A percentile compares a stretch with the other conserved stretches of the same genome.
phyloP scores from a whole-genome alignment of 2,113 vertebrate genomes.

The Sakesphorus luctuosus region DNA sequence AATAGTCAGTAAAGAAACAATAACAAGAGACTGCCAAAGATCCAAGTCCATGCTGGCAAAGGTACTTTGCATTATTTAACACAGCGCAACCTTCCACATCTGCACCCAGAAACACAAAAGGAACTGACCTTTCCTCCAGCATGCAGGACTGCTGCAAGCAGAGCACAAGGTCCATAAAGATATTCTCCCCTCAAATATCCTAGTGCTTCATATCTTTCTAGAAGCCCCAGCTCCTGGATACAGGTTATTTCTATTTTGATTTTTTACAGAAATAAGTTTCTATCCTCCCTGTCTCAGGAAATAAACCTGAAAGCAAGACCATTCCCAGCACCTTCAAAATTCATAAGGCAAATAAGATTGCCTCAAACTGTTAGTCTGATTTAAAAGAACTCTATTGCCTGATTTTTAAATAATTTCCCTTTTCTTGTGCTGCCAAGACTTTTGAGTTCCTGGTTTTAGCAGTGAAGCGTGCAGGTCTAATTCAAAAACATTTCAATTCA shows the following conservation, averaged over 20 bases:
- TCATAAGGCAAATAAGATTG: background rate
- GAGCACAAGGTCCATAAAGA: background rate
- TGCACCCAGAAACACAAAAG: background rate
- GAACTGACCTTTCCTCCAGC: background rate
- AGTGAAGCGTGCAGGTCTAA: background rate
- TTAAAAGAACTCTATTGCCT: background rate
- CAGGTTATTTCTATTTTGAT: background rate
- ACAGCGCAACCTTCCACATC: background rate
- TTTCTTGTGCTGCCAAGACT: background rate
- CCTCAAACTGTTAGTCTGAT: background rate
- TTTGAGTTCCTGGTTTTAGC: background rate
- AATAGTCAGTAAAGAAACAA: background rate
- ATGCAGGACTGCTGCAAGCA: background rate
- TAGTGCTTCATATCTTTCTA: background rate
- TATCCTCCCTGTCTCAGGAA: background rate
- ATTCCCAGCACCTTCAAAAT: background rate
- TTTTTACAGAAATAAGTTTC: background rate
- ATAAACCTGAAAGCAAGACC: background rate
- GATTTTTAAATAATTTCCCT: background rate
- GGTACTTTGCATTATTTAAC: background rate
- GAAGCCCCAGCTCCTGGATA: background rate
- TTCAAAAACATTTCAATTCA: constrained; percentile 17
- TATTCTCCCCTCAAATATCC: background rate
- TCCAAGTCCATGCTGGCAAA: background rate
- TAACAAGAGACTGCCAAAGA: background rate